Evolutionary conservation across 2,113 vertebrate genomes (phyloP), one percentile per base, ranked within the genome.

Genomic region (Syrrhaptes paradoxus): DNA sequence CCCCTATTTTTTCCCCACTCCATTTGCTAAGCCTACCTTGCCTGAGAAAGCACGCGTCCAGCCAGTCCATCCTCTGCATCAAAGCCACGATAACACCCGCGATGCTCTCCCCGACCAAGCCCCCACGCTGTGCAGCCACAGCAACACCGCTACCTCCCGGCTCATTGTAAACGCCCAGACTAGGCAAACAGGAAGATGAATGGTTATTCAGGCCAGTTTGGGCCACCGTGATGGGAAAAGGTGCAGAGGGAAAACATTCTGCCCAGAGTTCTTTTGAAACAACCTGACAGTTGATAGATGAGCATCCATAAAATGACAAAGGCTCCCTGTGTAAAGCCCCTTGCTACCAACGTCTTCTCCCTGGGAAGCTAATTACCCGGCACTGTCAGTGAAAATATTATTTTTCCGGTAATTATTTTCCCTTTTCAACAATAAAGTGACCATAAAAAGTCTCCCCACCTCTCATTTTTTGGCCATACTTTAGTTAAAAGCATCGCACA

Each of bases 281-380:
- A 87, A 83, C 58, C 95, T 98, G 98, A 98, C 98, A 99, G 97
- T 93, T 99, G 98, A 99, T 84, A 97, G 98, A 99, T 99, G 98
- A 98, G 97, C 95, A 93, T 97, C 98, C 96, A 98, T 98, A 98
- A 98, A 98, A 98, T 93, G 97, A 98, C 98, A 98, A 98, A 98
- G 96, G 95, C 95, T 97, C 95, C 97, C 97, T 98, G 95, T 98
- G 97, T 97, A 97, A 97, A 97, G 96, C 89, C 91, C 90, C 96
- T 95, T 87, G 91, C 94, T 95, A 95, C 94, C 87, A 95, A 95
- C 9, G 10, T 96, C 94, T 96, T 98, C 98, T 98, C 97, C 98
- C 98, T 98, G 98, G 98, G 98, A 98, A 98, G 98, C 98, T 96
- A 97, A 98, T 98, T 98, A 95, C 96, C 92, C 87, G 95, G 49